A percentile compares a stretch with the other conserved stretches of the same genome.
phyloP scores from a whole-genome alignment of 2,888 invertebrate species.

The Buathra laborator region DNA sequence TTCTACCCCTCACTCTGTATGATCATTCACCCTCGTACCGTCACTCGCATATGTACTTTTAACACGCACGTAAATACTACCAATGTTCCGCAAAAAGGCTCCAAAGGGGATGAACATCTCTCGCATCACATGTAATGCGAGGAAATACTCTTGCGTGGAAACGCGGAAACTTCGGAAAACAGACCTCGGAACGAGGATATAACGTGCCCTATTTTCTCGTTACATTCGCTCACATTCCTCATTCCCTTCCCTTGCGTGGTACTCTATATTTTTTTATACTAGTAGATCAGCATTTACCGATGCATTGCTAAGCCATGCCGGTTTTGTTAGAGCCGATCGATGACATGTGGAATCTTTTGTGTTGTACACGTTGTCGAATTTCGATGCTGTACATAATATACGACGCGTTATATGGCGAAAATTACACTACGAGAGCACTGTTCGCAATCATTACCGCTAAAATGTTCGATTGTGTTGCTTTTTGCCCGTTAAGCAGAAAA shows the following conservation, averaged over 20 bases:
- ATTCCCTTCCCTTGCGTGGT: conserved; percentile 2
- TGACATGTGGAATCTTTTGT: conserved; percentile 18
- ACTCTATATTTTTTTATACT: conserved; percentile 37
- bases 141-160: conserved; percentile 20
- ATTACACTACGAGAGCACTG: neutral
- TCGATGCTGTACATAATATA: neutral
- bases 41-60: neutral
- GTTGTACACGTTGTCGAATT: conserved; percentile 38
- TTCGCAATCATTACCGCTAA: too few relatives aligned
- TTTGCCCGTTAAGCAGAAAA: too few relatives aligned
- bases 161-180: conserved; percentile 36
- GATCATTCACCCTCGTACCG: neutral
- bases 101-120: conserved; percentile 55
- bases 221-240: conserved; percentile 47
- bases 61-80: conserved; percentile 35
- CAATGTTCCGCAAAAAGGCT: conserved; percentile 14
- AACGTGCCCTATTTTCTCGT: conserved; percentile 62
- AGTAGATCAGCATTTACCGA: conserved; percentile 59
- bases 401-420: neutral
- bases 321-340: conserved; percentile 32
- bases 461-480: too few relatives aligned
- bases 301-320: conserved; percentile 49
- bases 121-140: conserved; percentile 38
- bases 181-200: conserved; percentile 54
- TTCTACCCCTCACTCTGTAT: neutral